These are phyloP conservation scores for Heliconius ethilla DNA, from an alignment of 2,888 invertebrate species.

Conservation along the genomic window DNA sequence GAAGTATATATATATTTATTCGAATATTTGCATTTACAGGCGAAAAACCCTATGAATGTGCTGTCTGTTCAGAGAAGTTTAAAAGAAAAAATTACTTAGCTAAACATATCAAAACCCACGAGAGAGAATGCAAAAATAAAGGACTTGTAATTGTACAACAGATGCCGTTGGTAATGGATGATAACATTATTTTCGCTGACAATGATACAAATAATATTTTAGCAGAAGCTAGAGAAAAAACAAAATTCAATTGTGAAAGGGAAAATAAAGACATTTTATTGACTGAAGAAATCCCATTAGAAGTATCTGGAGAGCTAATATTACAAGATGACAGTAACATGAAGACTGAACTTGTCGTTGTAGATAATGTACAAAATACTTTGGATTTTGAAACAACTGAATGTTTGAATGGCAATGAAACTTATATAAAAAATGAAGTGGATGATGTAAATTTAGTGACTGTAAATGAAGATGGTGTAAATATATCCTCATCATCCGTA, in stretches of 20 bases:
- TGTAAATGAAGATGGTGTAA: slow-evolving; percentile 59
- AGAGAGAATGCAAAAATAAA: slow-evolving; percentile 50
- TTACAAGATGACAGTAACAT: slow-evolving; percentile 58
- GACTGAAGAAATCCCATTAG: slow-evolving; percentile 55
- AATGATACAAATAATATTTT: slow-evolving; percentile 24
- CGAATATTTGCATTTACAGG: slow-evolving; percentile 54
- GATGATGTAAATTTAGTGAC: slow-evolving; percentile 62
- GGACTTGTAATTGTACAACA: slow-evolving; percentile 48
- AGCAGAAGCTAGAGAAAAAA: not conserved
- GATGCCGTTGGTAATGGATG: slow-evolving; percentile 36
- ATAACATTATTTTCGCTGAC: slow-evolving; percentile 34
- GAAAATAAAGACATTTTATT: slow-evolving; percentile 42
- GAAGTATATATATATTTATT: not conserved
- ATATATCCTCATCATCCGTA: slow-evolving; percentile 53
- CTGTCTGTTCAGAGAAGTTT: slow-evolving; percentile 60
- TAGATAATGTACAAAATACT: slow-evolving; percentile 53
- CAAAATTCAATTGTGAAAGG: slow-evolving; percentile 8
- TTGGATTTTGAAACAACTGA: slow-evolving; percentile 45
- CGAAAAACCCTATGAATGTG: slow-evolving; percentile 72
- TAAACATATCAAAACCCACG: slow-evolving; percentile 64
- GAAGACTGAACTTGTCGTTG: slow-evolving; percentile 59
- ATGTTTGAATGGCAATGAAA: slow-evolving; percentile 51
- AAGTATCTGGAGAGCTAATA: slow-evolving; percentile 60
- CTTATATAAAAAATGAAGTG: slow-evolving; percentile 52
- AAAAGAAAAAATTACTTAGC: slow-evolving; percentile 63